Conservation (phyloP, 2,797 vertebrate species). For the Ciconia nigra region DNA sequence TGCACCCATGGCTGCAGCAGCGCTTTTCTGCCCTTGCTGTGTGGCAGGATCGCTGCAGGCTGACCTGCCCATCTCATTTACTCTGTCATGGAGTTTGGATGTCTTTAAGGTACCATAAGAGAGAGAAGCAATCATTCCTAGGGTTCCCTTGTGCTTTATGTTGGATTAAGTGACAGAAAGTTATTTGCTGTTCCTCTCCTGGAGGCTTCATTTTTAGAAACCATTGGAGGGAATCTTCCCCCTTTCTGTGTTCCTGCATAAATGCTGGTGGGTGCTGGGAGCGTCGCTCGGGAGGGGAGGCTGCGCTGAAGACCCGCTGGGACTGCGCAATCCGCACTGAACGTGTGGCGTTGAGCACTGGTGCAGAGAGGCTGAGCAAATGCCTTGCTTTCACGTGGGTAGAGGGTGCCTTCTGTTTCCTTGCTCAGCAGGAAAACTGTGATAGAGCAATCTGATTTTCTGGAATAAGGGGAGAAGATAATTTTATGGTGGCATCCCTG, state of each 20-base stretch:
- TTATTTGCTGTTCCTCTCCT: neutral
- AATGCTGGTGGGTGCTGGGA: neutral
- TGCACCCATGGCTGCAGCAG: neutral
- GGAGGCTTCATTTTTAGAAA: neutral
- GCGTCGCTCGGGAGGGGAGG: accelerated
- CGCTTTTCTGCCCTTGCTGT: neutral
- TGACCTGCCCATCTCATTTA: neutral
- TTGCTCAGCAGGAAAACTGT: neutral
- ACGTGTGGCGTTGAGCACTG: accelerated
- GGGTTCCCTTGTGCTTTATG: neutral
- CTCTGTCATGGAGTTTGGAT: neutral
- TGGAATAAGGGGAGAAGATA: neutral
- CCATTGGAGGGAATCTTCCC: neutral
- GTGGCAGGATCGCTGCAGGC: neutral
- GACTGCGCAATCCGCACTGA: accelerated
- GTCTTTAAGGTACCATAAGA: neutral
- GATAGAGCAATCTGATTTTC: neutral
- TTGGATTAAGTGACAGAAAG: neutral
- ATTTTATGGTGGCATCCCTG: neutral
- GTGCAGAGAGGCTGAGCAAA: neutral
- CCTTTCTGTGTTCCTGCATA: neutral
- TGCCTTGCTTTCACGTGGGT: neutral
- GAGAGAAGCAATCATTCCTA: neutral
- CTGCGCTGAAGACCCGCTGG: neutral
- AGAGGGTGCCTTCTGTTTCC: neutral